phyloP scores from a whole-genome alignment of 2,888 invertebrate species.

The Hypercompe scribonia region DNA sequence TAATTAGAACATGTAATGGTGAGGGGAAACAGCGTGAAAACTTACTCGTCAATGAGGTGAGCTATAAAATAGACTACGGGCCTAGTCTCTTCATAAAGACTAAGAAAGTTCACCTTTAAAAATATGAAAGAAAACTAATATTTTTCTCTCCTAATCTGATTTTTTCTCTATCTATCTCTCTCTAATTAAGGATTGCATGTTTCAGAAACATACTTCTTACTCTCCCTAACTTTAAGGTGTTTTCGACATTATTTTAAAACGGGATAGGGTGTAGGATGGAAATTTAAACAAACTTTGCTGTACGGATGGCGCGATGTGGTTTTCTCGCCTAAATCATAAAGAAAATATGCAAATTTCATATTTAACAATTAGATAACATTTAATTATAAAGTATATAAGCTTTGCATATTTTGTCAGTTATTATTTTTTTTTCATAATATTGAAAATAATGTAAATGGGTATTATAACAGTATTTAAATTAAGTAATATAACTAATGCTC shows the following conservation, averaged over 20 bases:
- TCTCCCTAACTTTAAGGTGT: neutral
- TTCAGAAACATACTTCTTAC: neutral
- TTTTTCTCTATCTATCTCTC: too few relatives aligned
- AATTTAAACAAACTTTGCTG: neutral
- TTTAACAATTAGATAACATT: neutral
- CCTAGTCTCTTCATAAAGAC: neutral
- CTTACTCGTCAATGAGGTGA: neutral
- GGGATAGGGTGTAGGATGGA: neutral
- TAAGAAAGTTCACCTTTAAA: neutral
- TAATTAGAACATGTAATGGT: neutral
- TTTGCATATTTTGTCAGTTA: too few relatives aligned
- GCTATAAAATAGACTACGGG: neutral
- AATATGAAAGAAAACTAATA: neutral
- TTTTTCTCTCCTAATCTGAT: too few relatives aligned
- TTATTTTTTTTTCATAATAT: too few relatives aligned
- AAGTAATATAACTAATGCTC: too few relatives aligned
- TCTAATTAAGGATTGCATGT: neutral
- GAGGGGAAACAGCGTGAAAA: neutral
- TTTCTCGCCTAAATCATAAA: neutral
- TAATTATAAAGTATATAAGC: too few relatives aligned
- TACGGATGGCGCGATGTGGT: neutral
- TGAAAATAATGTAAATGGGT: too few relatives aligned
- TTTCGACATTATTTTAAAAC: neutral
- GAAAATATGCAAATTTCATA: neutral
- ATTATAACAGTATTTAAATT: too few relatives aligned